Conservation (phyloP, 2,113 vertebrate genomes). For the Protobothrops mucrosquamatus region DNA sequence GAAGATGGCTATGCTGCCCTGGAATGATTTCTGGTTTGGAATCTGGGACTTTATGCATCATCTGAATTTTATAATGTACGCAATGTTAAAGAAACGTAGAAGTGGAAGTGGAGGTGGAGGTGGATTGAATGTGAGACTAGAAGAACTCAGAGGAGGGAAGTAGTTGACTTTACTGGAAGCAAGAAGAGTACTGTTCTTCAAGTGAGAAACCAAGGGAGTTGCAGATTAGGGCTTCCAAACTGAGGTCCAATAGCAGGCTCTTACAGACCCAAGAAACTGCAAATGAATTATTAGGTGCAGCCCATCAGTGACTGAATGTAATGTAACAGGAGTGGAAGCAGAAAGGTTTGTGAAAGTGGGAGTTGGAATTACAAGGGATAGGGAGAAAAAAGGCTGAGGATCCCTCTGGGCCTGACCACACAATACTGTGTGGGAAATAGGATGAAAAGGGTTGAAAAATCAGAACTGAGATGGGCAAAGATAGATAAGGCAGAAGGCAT, state of each 20-base stretch:
- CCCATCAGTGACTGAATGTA: neutral
- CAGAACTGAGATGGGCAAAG: neutral
- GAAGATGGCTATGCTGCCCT: neutral
- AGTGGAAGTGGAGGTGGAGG: neutral
- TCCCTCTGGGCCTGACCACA: neutral
- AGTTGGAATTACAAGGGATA: neutral
- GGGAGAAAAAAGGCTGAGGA: neutral
- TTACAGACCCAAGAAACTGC: neutral
- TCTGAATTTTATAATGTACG: neutral
- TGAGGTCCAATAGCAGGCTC: no score
- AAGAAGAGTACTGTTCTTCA: neutral
- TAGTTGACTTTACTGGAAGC: neutral
- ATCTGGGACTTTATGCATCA: neutral
- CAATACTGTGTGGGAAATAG: neutral
- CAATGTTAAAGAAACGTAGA: neutral
- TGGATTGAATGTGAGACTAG: neutral
- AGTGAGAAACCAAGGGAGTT: no score
- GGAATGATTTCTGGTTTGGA: neutral
- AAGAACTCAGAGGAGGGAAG: neutral
- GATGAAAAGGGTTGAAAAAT: neutral
- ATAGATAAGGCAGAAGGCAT: neutral
- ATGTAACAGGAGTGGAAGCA: neutral
- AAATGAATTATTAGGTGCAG: neutral
- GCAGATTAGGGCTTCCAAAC: no score
- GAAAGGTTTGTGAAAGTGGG: neutral